Percentiles rank a stretch among this genome's conserved stretches.
These are phyloP conservation scores for Trichogramma evanescens DNA, from an alignment of 2,888 invertebrate genomes.

Conservation along the genomic window DNA sequence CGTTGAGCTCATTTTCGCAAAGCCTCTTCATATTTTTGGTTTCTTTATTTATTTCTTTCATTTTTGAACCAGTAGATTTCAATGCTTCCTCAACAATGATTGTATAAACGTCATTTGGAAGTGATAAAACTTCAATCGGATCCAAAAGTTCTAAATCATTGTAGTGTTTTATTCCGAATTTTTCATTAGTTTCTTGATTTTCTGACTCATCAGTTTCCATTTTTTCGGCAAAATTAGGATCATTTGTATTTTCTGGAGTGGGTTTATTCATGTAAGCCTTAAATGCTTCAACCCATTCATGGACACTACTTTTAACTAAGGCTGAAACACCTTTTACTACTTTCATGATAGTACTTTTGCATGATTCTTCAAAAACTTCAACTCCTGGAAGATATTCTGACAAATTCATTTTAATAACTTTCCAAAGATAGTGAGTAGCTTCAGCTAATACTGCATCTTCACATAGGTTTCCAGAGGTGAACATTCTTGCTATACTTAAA, in stretches of 20 bases:
- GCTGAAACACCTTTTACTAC: not conserved
- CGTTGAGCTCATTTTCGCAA: constrained; percentile 9
- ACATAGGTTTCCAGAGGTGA: not conserved
- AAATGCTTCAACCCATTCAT: constrained; percentile 12
- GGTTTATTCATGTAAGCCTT: not conserved
- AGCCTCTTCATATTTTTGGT: constrained; percentile 4
- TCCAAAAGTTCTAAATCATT: constrained; percentile 10
- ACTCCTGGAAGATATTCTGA: not conserved
- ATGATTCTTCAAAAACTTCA: not conserved
- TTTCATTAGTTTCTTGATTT: not conserved
- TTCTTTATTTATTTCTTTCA: not conserved
- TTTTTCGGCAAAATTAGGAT: not conserved
- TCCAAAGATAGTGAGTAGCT: constrained; percentile 14
- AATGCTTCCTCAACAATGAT: constrained; percentile 6
- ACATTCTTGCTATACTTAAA: not conserved
- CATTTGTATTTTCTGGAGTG: not conserved
- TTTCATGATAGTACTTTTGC: not conserved
- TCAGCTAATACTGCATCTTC: constrained; percentile 1
- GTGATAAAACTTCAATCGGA: constrained; percentile 8
- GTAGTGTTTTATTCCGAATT: not conserved
- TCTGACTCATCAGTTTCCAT: not conserved
- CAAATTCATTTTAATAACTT: constrained; percentile 6
- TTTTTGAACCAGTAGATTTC: constrained; percentile 7
- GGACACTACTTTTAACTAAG: constrained; percentile 1
- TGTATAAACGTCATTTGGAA: constrained; percentile 7